Evolutionary conservation across 2,113 vertebrate genomes (phyloP).

Genomic region (Menidia beryllina): DNA sequence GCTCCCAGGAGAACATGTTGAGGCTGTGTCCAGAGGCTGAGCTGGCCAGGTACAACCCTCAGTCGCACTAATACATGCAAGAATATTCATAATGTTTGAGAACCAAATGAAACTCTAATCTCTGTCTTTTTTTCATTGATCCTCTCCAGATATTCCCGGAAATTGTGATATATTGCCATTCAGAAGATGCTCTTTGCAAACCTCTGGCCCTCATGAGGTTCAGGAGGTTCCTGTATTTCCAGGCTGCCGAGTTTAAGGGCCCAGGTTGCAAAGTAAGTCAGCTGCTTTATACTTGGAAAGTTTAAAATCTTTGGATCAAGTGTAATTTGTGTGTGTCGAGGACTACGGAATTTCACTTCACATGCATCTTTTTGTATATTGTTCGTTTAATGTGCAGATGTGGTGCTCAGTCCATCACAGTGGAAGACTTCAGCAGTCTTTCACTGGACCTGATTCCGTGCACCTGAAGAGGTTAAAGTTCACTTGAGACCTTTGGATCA

Average conservation of each 20-base stretch:
- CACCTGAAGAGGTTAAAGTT: not conserved
- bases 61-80: not conserved
- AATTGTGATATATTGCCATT: not conserved
- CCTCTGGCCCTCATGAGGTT: not conserved
- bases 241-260: not conserved
- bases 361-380: too few relatives aligned
- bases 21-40: not conserved
- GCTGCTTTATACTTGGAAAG: not conserved
- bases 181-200: not conserved
- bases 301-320: not conserved
- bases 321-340: not conserved
- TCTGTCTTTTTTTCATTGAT: not conserved
- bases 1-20: conserved; percentile 13
- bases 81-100: too few relatives aligned
- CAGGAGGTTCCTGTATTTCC: not conserved
- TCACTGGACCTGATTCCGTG: conserved; percentile 2
- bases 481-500: not conserved
- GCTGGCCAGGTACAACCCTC: not conserved
- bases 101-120: not conserved
- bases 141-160: conserved; percentile 1
- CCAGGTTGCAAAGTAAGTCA: not conserved
- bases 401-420: not conserved
- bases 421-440: not conserved
- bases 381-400: not conserved
- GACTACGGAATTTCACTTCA: too few relatives aligned